Conservation (phyloP, 2,113 vertebrate genomes). For the Heterotis niloticus region DNA sequence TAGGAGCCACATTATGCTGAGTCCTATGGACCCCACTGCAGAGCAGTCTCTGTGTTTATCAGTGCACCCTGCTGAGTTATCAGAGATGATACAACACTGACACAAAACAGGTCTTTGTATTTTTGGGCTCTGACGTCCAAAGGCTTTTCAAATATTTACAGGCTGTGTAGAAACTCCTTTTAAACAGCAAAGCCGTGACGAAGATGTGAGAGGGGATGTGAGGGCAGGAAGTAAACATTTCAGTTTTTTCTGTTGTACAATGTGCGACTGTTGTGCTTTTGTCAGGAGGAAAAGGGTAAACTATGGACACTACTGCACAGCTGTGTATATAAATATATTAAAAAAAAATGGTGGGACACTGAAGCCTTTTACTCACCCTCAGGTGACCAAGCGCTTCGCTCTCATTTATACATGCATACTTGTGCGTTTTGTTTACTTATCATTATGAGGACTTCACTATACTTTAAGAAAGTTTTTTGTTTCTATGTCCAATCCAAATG, state of each 20-base stretch:
- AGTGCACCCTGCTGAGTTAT: background rate
- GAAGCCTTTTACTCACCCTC: too few species aligned
- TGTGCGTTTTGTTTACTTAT: too few species aligned
- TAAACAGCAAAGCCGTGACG: background rate
- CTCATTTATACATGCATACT: too few species aligned
- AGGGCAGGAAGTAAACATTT: background rate
- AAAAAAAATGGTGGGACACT: background rate
- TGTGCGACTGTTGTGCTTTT: background rate
- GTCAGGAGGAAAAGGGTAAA: background rate
- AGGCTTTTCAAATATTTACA: slow-evolving; percentile 37
- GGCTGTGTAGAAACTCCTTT: background rate
- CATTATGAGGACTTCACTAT: too few species aligned
- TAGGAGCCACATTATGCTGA: background rate
- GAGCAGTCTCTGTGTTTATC: slow-evolving; percentile 19
- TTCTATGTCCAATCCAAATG: too few species aligned
- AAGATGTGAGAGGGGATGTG: background rate
- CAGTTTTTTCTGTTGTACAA: background rate
- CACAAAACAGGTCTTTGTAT: slow-evolving; percentile 35
- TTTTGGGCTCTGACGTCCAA: slow-evolving; percentile 29
- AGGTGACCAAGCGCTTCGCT: too few species aligned
- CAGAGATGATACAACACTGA: slow-evolving; percentile 18
- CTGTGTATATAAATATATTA: background rate
- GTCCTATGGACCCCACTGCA: too few species aligned
- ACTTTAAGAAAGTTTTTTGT: too few species aligned
- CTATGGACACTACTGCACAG: background rate